A percentile compares a stretch with the other conserved stretches of the same genome.
phyloP scores from a whole-genome alignment of 2,113 vertebrate genomes.

The Ptyas mucosa region DNA sequence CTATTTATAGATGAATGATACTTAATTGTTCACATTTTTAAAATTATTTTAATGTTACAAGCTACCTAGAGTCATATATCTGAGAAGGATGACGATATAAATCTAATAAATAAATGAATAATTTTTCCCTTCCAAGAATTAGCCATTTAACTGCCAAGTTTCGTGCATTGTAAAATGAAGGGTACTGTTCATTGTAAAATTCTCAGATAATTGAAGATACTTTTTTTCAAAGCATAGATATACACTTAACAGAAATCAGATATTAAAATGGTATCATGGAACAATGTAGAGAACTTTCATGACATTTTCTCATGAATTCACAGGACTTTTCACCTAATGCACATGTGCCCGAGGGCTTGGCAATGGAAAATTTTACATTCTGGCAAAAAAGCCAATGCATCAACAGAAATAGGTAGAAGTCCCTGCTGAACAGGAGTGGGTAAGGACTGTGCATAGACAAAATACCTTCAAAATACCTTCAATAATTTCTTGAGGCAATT shows the following conservation, averaged over 20 bases:
- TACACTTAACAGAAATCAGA: not conserved
- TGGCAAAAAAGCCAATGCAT: slow-evolving; percentile 15
- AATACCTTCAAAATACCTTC: not conserved
- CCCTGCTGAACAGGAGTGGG: not conserved
- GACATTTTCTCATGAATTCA: slow-evolving; percentile 7
- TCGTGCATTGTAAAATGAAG: not conserved
- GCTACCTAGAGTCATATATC: not conserved
- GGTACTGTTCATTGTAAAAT: not conserved
- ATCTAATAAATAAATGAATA: not conserved
- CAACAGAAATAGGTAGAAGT: not conserved
- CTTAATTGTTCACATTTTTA: not conserved
- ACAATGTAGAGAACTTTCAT: not conserved
- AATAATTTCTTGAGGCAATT: not conserved
- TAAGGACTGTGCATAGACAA: not conserved
- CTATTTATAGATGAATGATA: not conserved
- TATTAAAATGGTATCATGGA: not conserved
- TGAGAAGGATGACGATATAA: not conserved
- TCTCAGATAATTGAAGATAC: not conserved
- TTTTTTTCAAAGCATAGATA: not conserved
- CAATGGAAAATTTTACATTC: not conserved
- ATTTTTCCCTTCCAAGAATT: not conserved
- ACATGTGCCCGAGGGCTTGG: not conserved
- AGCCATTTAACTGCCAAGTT: not conserved
- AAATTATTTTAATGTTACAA: not conserved
- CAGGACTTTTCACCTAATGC: not conserved